A percentile compares a stretch with the other conserved stretches of the same genome.
Evolutionary conservation across 2,888 invertebrate genomes (phyloP).

Genomic region (Protophormia terraenovae): DNA sequence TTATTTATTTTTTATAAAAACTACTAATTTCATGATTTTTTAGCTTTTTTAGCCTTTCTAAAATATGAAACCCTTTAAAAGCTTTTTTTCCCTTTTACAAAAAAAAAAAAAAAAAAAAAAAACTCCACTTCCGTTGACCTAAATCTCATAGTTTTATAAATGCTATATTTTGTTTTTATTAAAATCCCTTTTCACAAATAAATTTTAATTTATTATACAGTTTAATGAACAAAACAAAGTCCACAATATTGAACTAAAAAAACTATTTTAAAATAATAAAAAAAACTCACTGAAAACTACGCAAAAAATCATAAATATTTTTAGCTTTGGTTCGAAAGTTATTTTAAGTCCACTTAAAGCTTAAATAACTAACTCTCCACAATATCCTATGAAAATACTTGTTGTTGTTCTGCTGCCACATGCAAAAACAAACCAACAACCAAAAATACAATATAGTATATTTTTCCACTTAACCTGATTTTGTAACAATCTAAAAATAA

Average conservation of each 20-base stretch:
- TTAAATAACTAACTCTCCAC: conserved; percentile 50
- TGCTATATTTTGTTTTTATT: background rate
- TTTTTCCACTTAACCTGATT: conserved; percentile 68
- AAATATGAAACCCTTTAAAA: background rate
- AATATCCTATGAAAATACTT: conserved; percentile 32
- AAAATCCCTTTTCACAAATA: background rate
- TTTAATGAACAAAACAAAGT: conserved; percentile 15
- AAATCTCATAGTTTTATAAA: background rate
- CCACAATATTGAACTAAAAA: background rate
- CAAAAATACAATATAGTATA: conserved; percentile 43
- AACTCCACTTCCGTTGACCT: background rate
- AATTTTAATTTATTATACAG: conserved; percentile 3
- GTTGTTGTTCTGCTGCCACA: background rate
- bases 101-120: background rate
- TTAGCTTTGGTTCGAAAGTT: conserved; percentile 33
- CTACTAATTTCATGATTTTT: too few relatives aligned
- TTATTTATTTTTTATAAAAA: too few relatives aligned
- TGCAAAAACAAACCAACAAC: conserved; percentile 3
- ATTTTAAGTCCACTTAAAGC: conserved; percentile 50
- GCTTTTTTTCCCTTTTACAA: background rate
- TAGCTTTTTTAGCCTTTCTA: too few relatives aligned
- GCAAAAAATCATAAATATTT: conserved; percentile 18
- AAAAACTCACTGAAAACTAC: background rate
- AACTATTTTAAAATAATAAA: background rate
- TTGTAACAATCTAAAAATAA: conserved; percentile 60